Conservation (phyloP, 2,113 vertebrate species). For the Peucedramus taeniatus region DNA sequence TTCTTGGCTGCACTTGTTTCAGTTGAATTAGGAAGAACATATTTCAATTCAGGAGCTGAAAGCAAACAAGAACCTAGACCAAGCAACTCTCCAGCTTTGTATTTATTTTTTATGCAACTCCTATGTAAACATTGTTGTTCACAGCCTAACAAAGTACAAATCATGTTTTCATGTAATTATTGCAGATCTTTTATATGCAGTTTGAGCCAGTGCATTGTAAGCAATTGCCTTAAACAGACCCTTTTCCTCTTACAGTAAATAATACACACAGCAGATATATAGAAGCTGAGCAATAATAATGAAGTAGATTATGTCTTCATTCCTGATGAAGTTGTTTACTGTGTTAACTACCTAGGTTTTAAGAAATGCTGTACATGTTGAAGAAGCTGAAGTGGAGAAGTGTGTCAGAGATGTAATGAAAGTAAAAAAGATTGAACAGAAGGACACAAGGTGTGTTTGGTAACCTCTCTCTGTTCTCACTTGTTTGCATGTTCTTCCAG, state of each 20-base stretch:
- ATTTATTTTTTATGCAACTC: not conserved
- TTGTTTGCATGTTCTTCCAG: not conserved
- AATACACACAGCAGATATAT: not conserved
- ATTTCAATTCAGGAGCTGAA: not conserved
- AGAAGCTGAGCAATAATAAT: not conserved
- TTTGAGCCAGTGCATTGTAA: not conserved
- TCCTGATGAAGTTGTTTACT: not conserved
- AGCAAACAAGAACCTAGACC: not conserved
- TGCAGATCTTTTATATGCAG: not conserved
- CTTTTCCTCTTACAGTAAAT: not conserved
- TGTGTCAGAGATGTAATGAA: constrained; percentile 81
- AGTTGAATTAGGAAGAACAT: not conserved
- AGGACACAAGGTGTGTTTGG: constrained; percentile 78
- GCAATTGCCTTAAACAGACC: not conserved
- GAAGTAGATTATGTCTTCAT: not conserved
- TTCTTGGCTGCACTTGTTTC: not conserved
- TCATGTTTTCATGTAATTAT: not conserved
- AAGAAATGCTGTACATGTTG: constrained; percentile 71
- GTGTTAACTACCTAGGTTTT: constrained; percentile 75
- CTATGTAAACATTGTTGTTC: not conserved
- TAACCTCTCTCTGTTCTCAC: not conserved
- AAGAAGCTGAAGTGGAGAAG: constrained; percentile 73
- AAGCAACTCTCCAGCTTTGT: not conserved
- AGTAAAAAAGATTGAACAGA: constrained; percentile 82
- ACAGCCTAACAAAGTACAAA: not conserved